Base-by-base conservation (phyloP, 2,797 vertebrate genomes). In the Mergus octosetaceus region DNA sequence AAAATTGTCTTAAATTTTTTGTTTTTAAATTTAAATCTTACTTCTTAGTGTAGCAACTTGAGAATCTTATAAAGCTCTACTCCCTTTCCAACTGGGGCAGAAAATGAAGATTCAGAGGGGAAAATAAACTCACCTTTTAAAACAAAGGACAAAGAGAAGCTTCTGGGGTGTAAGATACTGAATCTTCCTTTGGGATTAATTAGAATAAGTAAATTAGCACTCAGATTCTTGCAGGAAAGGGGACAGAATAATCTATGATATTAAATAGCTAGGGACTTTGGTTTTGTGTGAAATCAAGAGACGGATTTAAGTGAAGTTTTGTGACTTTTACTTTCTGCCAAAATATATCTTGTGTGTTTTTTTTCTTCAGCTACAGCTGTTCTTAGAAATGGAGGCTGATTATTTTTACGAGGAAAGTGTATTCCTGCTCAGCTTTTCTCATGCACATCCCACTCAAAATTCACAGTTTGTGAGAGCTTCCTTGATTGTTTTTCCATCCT, bases 161-260 rank as follows among this genome's bases (percentile, higher is more conserved):
- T 79, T 76, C 47, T 77, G 74, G 76, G 66, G 21, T 49, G 43
- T 91, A 85, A 90, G 60, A 71, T 72, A 36, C 41, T n/a, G 53
- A 89, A 57, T 66, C 53, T 80, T 86, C 89, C 81, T 93, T 84
- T 91, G 92, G 82, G 95, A 84, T 90, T 95, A 93, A 93, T 94
- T 93, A 95, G 89, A 82, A 68, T 92, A 85, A 93, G 87, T 92
- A 90, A 95, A 89, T 57, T 66, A 86, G 87, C 11, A 43, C 36
- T 87, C 41, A 65, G 53, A 60, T 73, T 81, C 56, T 88, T 92
- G 34, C 78, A 91, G 70, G 43, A 87, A 90, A 79, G 9, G 28
- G 56, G 60, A 64, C 79, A 93, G 85, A 89, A 93, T 90, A 89
- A 70, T 68, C 94, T 90, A 70, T 32, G 28, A 14, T 69, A 85